Evolutionary conservation across 2,888 invertebrate species (phyloP).

Genomic region (Odontothrips loti): DNA sequence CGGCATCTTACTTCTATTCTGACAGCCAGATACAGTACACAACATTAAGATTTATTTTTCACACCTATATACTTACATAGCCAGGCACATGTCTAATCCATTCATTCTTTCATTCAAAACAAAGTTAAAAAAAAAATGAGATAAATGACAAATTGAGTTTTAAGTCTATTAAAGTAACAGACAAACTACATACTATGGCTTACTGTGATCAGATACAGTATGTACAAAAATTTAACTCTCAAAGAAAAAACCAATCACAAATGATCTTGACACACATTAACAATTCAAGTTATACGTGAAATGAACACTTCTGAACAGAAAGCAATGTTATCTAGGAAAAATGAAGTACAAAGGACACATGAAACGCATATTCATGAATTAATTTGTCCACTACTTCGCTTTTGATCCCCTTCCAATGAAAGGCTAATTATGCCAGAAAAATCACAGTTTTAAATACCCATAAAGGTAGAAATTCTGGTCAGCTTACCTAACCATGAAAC

Average conservation of each 20-base stretch:
- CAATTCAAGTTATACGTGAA: too few species aligned
- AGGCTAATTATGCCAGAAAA: not conserved
- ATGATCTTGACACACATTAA: too few species aligned
- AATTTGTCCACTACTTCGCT: not conserved
- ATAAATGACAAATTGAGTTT: not conserved
- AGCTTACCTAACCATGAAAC: too few species aligned
- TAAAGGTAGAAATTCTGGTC: not conserved
- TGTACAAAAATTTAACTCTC: too few species aligned
- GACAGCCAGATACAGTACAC: not conserved
- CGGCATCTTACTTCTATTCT: not conserved
- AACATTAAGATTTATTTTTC: too few species aligned
- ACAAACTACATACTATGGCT: too few species aligned
- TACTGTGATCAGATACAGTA: too few species aligned
- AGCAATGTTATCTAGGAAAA: not conserved
- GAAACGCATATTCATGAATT: not conserved
- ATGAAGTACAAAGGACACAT: not conserved
- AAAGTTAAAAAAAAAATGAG: not conserved
- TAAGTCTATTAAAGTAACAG: not conserved
- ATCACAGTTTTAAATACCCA: slow-evolving; percentile 2
- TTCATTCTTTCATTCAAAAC: not conserved
- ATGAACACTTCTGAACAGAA: not conserved
- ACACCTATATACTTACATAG: too few species aligned
- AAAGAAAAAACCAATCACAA: too few species aligned
- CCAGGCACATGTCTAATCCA: too few species aligned
- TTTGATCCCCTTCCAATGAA: slow-evolving; percentile 17